Evolutionary conservation across 1,140 invertebrate genomes (phyloP), one percentile per base, ranked within the genome.

Genomic region (Apolygus lucorum): DNA sequence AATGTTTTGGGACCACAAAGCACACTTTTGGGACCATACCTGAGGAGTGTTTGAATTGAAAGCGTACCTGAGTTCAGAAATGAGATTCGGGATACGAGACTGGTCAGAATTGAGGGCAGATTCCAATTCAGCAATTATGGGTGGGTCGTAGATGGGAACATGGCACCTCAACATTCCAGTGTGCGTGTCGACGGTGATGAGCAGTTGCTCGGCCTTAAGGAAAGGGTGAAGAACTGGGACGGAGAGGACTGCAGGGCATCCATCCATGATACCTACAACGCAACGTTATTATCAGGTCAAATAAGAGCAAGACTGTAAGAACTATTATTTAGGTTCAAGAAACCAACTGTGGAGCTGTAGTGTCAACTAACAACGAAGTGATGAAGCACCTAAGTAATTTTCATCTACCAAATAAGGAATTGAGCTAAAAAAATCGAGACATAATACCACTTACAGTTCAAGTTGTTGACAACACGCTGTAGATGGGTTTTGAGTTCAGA

Each of bases 101-200:
- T 86, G 85, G 79, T 94, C 91, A 1, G 84, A 84, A 77, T 94
- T 95, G 0, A 98, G 81, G 54, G 87, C 86, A 52, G 85, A 79
- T 73, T 93, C 90, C 70, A 98, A 84, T 70, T 96, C 93, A 17
- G 85, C 83, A 68, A 93, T 88, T 27, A 90, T 82, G 17, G 91
- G 87, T 52, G 90, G 87, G 75, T 88, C 87, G 79, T 93, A 93
- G 77, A 94, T 93, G 17, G 94, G 93, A 49, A 97, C 90, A 77
- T 95, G 93, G 74, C 91, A 93, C 49, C 90, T 87, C 70, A 95
- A 83, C 79, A 90, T 89, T 2, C 95, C 96, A n/a, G 91, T 93
- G 76, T 96, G 92, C 52, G 93, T 94, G 77, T 97, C 94, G 29
- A 98, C 92, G 52, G 93, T 92, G 22, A 98, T 88, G 29, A 96